phyloP scores from a whole-genome alignment of 2,797 vertebrate species.

The Sphenopsis melanotis region DNA sequence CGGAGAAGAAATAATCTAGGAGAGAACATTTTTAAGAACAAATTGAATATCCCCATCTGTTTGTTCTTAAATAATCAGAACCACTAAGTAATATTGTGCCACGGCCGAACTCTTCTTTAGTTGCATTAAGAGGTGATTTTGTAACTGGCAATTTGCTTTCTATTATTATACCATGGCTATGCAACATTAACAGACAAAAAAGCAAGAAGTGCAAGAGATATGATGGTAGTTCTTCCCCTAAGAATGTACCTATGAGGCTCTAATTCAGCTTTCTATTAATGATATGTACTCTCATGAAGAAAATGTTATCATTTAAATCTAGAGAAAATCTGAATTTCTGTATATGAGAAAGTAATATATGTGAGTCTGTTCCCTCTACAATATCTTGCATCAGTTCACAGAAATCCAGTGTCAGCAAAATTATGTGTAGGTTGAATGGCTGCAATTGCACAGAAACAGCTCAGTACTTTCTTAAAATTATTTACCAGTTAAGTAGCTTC shows the following conservation, averaged over 20 bases:
- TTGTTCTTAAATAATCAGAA: not conserved
- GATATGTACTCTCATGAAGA: not conserved
- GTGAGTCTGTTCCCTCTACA: not conserved
- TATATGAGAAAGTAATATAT: not conserved
- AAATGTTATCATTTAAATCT: not conserved
- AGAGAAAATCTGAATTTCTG: not conserved
- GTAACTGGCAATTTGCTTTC: not conserved
- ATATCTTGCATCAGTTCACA: not conserved
- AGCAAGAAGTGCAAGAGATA: not conserved
- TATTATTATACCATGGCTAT: not conserved
- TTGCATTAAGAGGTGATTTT: not conserved
- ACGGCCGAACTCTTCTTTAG: not conserved
- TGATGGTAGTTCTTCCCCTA: not conserved
- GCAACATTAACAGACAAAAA: not conserved
- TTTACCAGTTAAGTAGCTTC: not conserved
- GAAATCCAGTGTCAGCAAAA: not conserved
- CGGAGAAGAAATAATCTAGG: constrained; percentile 93
- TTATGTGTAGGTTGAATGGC: not conserved
- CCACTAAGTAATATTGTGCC: not conserved
- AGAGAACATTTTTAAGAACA: constrained; percentile 2
- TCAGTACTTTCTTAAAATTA: not conserved
- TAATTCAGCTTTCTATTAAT: not conserved
- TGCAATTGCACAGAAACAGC: not conserved
- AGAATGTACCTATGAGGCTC: not conserved
- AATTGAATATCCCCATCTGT: not conserved